Conservation (phyloP, 1,140 invertebrate species). For the Steinernema khuongi region DNA sequence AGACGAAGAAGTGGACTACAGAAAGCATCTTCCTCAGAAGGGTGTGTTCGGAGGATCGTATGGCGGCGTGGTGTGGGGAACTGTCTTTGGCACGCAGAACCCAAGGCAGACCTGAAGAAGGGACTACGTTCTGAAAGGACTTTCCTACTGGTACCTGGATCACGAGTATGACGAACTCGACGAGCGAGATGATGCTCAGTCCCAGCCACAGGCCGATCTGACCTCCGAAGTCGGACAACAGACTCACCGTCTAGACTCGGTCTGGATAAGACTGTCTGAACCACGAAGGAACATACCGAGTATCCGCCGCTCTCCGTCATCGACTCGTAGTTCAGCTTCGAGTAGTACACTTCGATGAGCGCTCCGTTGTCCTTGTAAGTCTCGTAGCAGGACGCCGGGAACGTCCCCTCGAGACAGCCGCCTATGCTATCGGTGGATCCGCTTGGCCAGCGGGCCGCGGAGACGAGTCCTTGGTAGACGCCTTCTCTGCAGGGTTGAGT, state of each 20-base stretch:
- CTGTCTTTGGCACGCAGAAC: neutral
- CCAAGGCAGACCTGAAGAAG: neutral
- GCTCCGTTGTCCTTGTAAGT: conserved; percentile 41
- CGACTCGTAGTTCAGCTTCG: conserved; percentile 42
- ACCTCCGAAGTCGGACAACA: conserved; percentile 40
- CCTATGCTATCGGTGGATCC: conserved; percentile 25
- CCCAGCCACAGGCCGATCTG: conserved; percentile 43
- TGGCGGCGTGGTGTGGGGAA: neutral
- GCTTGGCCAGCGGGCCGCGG: conserved; percentile 35
- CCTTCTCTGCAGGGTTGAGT: conserved; percentile 41
- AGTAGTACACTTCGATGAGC: conserved; percentile 40
- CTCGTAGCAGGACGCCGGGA: conserved; percentile 30
- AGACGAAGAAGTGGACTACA: no score
- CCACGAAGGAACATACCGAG: conserved; percentile 26
- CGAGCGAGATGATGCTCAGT: conserved; percentile 25
- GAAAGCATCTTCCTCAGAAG: neutral
- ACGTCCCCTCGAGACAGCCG: conserved; percentile 34
- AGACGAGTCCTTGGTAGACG: conserved; percentile 42
- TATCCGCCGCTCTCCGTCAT: conserved; percentile 38
- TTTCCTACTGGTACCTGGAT: conserved; percentile 39
- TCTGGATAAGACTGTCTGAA: conserved; percentile 6
- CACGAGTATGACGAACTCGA: conserved; percentile 27
- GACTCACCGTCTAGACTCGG: conserved; percentile 28
- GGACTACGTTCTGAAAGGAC: neutral
- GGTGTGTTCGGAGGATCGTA: neutral